Percentiles rank a stretch among this genome's conserved stretches.
Evolutionary conservation across 1,140 invertebrate species (phyloP).

Genomic region (Bombus confusus): DNA sequence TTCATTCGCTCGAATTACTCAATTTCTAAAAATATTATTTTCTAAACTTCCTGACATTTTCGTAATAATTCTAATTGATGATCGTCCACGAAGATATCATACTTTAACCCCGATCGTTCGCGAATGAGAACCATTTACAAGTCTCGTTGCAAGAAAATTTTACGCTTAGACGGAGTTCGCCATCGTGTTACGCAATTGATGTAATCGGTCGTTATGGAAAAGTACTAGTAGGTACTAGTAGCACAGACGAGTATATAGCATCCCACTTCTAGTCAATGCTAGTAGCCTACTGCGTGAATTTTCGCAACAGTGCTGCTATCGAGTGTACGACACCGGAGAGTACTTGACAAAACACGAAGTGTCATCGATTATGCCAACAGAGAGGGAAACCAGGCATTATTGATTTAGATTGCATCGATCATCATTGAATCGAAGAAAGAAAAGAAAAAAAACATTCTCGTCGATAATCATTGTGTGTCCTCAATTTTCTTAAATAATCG

Average conservation of each 20-base stretch:
- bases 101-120: background rate
- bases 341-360: background rate
- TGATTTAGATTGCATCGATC: background rate
- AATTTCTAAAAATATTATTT: background rate
- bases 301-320: background rate
- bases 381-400: background rate
- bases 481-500: too few relatives aligned
- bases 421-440: background rate
- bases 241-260: too few relatives aligned
- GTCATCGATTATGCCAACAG: background rate
- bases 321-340: background rate
- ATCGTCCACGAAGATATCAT: background rate
- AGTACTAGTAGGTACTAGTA: background rate
- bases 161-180: too few relatives aligned
- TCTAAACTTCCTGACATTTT: too few relatives aligned
- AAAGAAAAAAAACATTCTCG: background rate
- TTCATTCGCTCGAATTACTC: background rate
- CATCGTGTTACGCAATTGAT: slow-evolving; percentile 14
- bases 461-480: background rate
- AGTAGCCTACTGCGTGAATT: background rate
- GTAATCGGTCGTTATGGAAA: background rate
- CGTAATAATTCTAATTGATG: background rate
- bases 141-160: background rate
- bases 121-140: background rate
- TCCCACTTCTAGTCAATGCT: background rate